Evolutionary conservation across 1,140 invertebrate species (phyloP).

Genomic region (Rhagoletis pomonella): DNA sequence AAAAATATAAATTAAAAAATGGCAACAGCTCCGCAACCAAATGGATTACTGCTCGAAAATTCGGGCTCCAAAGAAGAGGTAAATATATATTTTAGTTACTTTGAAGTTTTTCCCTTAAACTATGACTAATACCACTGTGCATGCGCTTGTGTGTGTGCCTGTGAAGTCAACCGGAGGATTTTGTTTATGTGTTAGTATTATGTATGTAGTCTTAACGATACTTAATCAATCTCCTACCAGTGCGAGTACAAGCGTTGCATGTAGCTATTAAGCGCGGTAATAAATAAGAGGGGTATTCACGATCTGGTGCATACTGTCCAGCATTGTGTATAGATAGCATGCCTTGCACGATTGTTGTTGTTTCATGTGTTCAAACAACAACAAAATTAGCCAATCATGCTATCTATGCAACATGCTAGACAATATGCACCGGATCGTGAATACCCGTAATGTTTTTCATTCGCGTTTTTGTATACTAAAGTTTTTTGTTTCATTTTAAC

Average conservation of each 20-base stretch:
- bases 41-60: slow-evolving; percentile 1
- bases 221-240: too few relatives aligned
- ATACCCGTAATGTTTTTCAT: background rate
- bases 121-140: background rate
- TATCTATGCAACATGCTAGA: too few relatives aligned
- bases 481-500: too few relatives aligned
- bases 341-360: too few relatives aligned
- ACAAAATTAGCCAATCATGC: too few relatives aligned
- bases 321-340: too few relatives aligned
- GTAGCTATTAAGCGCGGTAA: background rate
- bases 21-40: background rate
- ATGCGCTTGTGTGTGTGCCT: too few relatives aligned
- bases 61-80: slow-evolving; percentile 2
- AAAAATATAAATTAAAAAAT: background rate
- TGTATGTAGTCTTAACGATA: too few relatives aligned
- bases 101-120: slow-evolving; percentile 18
- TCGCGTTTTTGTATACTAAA: background rate
- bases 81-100: background rate
- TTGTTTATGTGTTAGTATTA: background rate
- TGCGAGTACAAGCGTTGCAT: background rate
- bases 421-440: too few relatives aligned
- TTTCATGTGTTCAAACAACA: too few relatives aligned
- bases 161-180: background rate
- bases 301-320: too few relatives aligned
- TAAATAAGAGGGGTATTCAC: background rate